phyloP scores from a whole-genome alignment of 2,888 invertebrate species.

The Xanthia icteritia region DNA sequence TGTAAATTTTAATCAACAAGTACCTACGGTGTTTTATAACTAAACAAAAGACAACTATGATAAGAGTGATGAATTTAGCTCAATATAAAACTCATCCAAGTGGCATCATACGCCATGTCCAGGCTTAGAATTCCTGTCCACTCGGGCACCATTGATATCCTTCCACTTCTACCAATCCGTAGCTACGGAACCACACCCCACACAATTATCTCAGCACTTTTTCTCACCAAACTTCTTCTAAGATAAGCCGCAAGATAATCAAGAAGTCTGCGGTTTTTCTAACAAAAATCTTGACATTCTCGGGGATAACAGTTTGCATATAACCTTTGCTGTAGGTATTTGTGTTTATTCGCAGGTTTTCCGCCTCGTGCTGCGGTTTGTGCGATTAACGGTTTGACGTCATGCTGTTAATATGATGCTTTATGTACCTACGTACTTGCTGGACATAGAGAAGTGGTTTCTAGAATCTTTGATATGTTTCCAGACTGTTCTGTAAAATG shows the following conservation, averaged over 20 bases:
- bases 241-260: slow-evolving; percentile 30
- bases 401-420: slow-evolving; percentile 25
- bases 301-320: slow-evolving; percentile 13
- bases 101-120: no score
- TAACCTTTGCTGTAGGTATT: slow-evolving; percentile 47
- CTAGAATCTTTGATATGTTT: slow-evolving; percentile 33
- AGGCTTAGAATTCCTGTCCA: no score
- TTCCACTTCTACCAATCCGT: no score
- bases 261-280: slow-evolving; percentile 56
- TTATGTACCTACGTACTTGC: slow-evolving; percentile 4
- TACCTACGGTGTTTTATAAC: no score
- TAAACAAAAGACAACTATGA: no score
- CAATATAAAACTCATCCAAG: no score
- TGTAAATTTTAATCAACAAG: no score
- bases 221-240: slow-evolving; percentile 28
- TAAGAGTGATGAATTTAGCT: no score
- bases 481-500: background rate
- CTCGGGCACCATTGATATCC: no score
- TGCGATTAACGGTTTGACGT: slow-evolving; percentile 53
- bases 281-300: slow-evolving; percentile 25
- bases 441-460: slow-evolving; percentile 13
- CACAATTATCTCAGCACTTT: background rate
- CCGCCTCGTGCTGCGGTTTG: slow-evolving; percentile 54
- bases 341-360: slow-evolving; percentile 50
- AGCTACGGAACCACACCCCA: slow-evolving; percentile 7